Conservation (phyloP, 2,113 vertebrate species). For the Austrofundulus limnaeus region DNA sequence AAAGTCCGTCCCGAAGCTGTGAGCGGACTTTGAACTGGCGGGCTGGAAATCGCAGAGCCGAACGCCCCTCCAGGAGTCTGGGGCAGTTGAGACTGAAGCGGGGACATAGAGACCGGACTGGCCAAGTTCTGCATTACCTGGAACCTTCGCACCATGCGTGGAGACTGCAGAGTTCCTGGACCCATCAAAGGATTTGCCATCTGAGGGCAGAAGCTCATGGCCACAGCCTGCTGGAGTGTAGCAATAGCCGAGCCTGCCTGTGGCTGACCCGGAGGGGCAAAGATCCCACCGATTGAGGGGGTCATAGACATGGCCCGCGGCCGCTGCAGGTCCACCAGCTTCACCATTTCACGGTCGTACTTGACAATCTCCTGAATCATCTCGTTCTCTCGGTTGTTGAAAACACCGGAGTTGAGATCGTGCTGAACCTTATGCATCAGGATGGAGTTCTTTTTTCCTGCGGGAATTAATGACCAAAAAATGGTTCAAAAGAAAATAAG, state of each 20-base stretch:
- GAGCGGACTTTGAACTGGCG: slow-evolving; percentile 85
- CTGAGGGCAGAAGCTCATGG: slow-evolving; percentile 98
- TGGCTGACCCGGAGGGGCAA: slow-evolving; percentile 80
- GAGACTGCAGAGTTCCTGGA: slow-evolving; percentile 85
- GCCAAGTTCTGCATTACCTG: slow-evolving; percentile 86
- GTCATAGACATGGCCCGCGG: slow-evolving; percentile 86
- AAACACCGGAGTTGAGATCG: slow-evolving; percentile 93
- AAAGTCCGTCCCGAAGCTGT: slow-evolving; percentile 86
- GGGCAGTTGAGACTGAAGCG: slow-evolving; percentile 80
- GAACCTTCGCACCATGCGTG: slow-evolving; percentile 87
- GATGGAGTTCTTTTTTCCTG: slow-evolving; percentile 97
- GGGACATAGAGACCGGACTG: slow-evolving; percentile 84
- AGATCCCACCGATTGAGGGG: slow-evolving; percentile 78
- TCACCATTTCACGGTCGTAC: slow-evolving; percentile 97
- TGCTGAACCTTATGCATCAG: slow-evolving; percentile 97
- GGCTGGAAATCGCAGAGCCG: slow-evolving; percentile 80
- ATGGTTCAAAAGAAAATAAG: neutral
- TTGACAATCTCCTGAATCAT: slow-evolving; percentile 99
- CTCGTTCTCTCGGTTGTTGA: slow-evolving; percentile 97
- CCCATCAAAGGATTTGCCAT: slow-evolving; percentile 89
- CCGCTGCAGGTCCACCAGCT: slow-evolving; percentile 89
- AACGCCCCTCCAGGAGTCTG: slow-evolving; percentile 76
- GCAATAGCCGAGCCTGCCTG: slow-evolving; percentile 90
- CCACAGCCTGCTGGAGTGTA: slow-evolving; percentile 93
- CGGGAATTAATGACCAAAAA: slow-evolving; percentile 1